Conservation (phyloP, 2,888 invertebrate species). For the Nymphalis urticae region DNA sequence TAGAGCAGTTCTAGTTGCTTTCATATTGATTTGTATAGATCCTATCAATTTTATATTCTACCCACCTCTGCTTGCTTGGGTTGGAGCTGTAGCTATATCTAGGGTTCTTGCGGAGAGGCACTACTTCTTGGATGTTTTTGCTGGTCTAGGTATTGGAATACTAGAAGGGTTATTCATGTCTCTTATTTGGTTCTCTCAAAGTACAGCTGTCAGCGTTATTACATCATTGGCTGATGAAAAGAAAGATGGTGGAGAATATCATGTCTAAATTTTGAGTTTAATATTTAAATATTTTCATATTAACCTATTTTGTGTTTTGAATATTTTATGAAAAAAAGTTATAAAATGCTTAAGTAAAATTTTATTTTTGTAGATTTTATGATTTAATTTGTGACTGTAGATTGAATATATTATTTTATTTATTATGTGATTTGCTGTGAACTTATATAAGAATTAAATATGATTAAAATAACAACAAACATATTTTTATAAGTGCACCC, state of each 20-base stretch:
- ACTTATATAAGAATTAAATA: conserved; percentile 2
- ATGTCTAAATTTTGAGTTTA: conserved; percentile 71
- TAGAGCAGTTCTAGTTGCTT: conserved; percentile 87
- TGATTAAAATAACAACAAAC: neutral
- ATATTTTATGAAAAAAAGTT: conserved; percentile 5
- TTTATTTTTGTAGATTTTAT: conserved; percentile 5
- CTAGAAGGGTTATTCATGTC: conserved; percentile 84
- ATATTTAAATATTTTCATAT: neutral
- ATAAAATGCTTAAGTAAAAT: neutral
- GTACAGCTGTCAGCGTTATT: conserved; percentile 82
- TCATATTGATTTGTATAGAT: conserved; percentile 85
- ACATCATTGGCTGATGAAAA: conserved; percentile 85
- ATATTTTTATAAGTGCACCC: neutral
- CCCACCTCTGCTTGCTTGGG: conserved; percentile 88
- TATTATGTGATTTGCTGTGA: conserved; percentile 8
- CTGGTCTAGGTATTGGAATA: conserved; percentile 88
- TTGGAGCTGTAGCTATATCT: conserved; percentile 87
- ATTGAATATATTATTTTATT: conserved; percentile 2
- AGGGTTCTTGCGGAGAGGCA: conserved; percentile 92
- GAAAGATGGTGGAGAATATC: conserved; percentile 85
- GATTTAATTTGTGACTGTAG: conserved; percentile 5
- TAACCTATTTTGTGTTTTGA: neutral
- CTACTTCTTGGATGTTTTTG: conserved; percentile 91
- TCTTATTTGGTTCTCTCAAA: conserved; percentile 86
- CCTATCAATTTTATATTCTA: conserved; percentile 83